Conservation (phyloP, 2,113 vertebrate genomes). For the Monopterus albus region DNA sequence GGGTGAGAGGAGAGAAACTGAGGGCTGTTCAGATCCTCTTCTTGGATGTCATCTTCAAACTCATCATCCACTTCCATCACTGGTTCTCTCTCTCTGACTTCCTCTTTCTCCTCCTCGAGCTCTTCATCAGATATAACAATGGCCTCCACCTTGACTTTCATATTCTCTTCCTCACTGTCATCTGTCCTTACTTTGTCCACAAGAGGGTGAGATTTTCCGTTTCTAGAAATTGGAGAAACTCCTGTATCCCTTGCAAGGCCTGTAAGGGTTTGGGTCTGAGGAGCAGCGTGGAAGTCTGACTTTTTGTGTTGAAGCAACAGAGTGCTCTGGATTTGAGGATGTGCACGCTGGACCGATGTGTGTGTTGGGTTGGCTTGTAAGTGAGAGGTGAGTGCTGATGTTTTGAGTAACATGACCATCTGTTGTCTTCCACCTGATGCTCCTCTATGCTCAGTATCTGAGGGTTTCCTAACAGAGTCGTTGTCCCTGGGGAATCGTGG, state of each 20-base stretch:
- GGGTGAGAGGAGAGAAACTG: slow-evolving; percentile 80
- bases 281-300: slow-evolving; percentile 4
- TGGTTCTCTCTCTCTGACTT: slow-evolving; percentile 61
- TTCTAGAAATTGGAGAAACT: neutral
- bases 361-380: slow-evolving; percentile 28
- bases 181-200: slow-evolving; percentile 13
- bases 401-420: slow-evolving; percentile 49
- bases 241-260: neutral
- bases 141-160: slow-evolving; percentile 89
- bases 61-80: slow-evolving; percentile 74
- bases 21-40: slow-evolving; percentile 70
- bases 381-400: slow-evolving; percentile 36
- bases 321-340: slow-evolving; percentile 54
- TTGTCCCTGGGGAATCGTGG: neutral
- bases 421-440: slow-evolving; percentile 37
- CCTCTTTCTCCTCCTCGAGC: slow-evolving; percentile 68
- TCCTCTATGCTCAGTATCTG: slow-evolving; percentile 31
- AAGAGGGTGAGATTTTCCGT: slow-evolving; percentile 9
- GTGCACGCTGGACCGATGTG: neutral
- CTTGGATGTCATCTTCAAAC: slow-evolving; percentile 74
- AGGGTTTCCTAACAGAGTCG: slow-evolving; percentile 11
- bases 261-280: slow-evolving; percentile 7
- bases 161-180: slow-evolving; percentile 31
- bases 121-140: slow-evolving; percentile 96
- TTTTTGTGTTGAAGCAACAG: slow-evolving; percentile 50